Evolutionary conservation across 2,113 vertebrate genomes (phyloP).

Genomic region (Picathartes gymnocephalus): DNA sequence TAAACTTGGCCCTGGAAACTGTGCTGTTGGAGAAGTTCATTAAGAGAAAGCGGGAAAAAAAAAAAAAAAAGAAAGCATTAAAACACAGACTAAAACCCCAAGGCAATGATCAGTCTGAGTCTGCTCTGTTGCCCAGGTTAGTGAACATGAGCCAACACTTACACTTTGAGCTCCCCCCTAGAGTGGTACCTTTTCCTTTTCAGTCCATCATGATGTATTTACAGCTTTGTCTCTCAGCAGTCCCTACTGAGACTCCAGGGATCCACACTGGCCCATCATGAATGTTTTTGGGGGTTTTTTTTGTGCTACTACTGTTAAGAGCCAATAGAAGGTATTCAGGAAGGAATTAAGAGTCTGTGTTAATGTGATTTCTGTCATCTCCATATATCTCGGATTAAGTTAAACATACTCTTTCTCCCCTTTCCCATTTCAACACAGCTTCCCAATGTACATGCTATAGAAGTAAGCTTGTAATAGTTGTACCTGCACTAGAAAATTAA

Average conservation of each 20-base stretch:
- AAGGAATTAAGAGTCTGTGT: neutral
- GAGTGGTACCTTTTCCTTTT: neutral
- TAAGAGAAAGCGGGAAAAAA: neutral
- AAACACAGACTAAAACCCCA: neutral
- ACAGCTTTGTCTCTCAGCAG: neutral
- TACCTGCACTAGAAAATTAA: neutral
- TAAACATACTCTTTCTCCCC: neutral
- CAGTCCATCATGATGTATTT: neutral
- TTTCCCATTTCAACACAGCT: neutral
- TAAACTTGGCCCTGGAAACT: neutral
- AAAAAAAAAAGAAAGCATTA: neutral
- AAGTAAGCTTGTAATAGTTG: neutral
- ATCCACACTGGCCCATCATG: neutral
- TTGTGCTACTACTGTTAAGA: neutral
- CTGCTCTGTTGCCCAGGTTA: neutral
- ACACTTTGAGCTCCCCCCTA: neutral
- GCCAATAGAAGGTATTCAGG: neutral
- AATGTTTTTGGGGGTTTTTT: neutral
- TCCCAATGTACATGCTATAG: neutral
- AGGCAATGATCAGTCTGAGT: neutral
- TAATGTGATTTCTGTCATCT: conserved; percentile 32
- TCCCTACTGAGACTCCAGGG: neutral
- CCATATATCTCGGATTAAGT: neutral
- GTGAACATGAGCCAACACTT: neutral
- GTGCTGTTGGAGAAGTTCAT: neutral